Evolutionary conservation across 2,888 invertebrate genomes (phyloP).

Genomic region (Andrena haemorrhoa): DNA sequence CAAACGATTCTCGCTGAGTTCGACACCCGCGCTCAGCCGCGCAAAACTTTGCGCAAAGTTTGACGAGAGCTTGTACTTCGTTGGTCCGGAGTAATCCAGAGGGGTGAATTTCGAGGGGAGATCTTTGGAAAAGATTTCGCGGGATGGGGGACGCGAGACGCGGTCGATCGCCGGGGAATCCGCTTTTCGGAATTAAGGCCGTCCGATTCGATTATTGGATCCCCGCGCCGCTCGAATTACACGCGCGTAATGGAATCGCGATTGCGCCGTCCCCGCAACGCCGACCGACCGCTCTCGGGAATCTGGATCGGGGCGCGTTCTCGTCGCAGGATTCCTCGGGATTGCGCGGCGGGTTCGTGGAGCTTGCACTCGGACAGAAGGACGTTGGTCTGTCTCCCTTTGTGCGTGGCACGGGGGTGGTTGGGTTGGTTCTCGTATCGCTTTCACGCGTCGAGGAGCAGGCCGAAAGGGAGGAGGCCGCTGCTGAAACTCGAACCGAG

Average conservation of each 20-base stretch:
- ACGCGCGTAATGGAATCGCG: constrained; percentile 26
- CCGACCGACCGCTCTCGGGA: constrained; percentile 2
- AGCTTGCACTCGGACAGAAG: too few relatives aligned
- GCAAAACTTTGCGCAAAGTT: not conserved
- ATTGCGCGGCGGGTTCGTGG: too few relatives aligned
- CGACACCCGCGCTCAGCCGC: not conserved
- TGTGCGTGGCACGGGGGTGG: constrained; percentile 13
- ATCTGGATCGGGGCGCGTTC: constrained; percentile 10
- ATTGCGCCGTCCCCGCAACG: constrained; percentile 1
- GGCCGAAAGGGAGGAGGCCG: constrained; percentile 35
- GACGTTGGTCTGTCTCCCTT: not conserved
- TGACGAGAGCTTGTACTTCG: not conserved
- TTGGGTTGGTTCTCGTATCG: constrained; percentile 69
- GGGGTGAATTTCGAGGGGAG: not conserved
- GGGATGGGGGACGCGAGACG: not conserved
- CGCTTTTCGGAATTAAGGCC: constrained; percentile 53
- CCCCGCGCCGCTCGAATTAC: constrained; percentile 9
- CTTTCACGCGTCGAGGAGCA: constrained; percentile 66
- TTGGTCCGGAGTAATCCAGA: not conserved
- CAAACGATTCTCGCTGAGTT: not conserved
- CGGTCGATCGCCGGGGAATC: constrained; percentile 19
- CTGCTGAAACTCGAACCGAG: constrained; percentile 76
- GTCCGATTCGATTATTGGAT: constrained; percentile 50
- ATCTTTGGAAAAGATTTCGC: not conserved
- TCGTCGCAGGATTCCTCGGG: too few relatives aligned